Conservation (phyloP, 2,113 vertebrate species). For the Lethenteron reissneri region DNA sequence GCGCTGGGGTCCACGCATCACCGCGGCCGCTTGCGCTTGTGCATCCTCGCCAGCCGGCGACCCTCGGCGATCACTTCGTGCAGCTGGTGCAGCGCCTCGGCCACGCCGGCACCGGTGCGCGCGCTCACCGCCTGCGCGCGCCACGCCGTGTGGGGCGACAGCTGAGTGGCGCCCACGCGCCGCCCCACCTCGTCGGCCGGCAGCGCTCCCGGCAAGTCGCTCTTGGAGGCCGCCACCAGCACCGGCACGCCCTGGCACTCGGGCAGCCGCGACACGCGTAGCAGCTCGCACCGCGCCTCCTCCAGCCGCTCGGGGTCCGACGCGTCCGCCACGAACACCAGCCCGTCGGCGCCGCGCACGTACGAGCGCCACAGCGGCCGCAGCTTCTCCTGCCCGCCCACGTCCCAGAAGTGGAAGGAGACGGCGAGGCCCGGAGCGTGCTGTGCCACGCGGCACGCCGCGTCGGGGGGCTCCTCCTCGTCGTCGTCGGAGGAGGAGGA, state of each 20-base stretch:
- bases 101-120: constrained; percentile 44
- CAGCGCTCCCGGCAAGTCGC: constrained; percentile 37
- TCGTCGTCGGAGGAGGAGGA: neutral
- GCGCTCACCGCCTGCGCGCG: constrained; percentile 64
- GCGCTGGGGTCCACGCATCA: too few species aligned
- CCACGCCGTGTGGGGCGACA: constrained; percentile 32
- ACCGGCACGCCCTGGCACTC: constrained; percentile 64
- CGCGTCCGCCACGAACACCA: constrained; percentile 68
- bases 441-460: too few species aligned
- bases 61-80: constrained; percentile 64
- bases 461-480: constrained; percentile 20
- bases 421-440: constrained; percentile 14
- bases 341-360: constrained; percentile 48
- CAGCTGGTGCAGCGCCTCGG: constrained; percentile 46
- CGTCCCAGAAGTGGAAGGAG: constrained; percentile 67
- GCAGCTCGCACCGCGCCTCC: constrained; percentile 60
- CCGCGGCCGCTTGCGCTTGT: constrained; percentile 27
- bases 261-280: constrained; percentile 44
- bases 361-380: constrained; percentile 66
- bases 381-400: constrained; percentile 66
- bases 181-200: constrained; percentile 44
- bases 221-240: constrained; percentile 58
- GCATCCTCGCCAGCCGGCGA: constrained; percentile 38
- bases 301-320: constrained; percentile 48
- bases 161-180: constrained; percentile 37